These are phyloP conservation scores for Apostichopus californicus DNA, from an alignment of 35 echinoderm and acorn worm species.

Conservation along the genomic window DNA sequence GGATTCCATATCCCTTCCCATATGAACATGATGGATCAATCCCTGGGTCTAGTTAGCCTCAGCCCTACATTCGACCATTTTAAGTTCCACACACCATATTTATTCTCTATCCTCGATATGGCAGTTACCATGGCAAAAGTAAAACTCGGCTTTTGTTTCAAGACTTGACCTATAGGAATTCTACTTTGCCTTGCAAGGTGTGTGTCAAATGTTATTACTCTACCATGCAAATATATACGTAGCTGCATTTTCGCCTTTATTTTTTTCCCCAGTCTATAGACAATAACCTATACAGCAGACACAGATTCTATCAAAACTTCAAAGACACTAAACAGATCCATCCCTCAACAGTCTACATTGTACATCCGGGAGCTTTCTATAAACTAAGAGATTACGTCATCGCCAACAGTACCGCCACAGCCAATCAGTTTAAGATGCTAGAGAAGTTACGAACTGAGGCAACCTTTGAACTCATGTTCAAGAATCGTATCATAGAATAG, in stretches of 20 bases:
- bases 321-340: constrained; percentile 14
- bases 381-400: constrained; percentile 39
- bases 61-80: no score
- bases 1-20: no score
- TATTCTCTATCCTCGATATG: no score
- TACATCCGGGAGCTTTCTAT: constrained; percentile 33
- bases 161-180: no score
- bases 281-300: constrained; percentile 8
- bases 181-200: no score
- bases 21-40: no score
- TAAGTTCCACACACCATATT: no score
- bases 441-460: constrained; percentile 32
- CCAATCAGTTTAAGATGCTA: constrained; percentile 57
- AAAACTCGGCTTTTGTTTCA: no score
- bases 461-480: constrained; percentile 48
- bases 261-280: neutral
- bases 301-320: constrained; percentile 11
- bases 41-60: no score
- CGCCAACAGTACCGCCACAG: constrained; percentile 43
- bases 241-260: neutral
- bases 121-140: no score
- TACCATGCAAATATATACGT: no score
- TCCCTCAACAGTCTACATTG: constrained; percentile 5
- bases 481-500: neutral
- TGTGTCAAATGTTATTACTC: no score